These are phyloP conservation scores for Meta bourneti DNA, from an alignment of 2,888 invertebrate species.

Conservation along the genomic window DNA sequence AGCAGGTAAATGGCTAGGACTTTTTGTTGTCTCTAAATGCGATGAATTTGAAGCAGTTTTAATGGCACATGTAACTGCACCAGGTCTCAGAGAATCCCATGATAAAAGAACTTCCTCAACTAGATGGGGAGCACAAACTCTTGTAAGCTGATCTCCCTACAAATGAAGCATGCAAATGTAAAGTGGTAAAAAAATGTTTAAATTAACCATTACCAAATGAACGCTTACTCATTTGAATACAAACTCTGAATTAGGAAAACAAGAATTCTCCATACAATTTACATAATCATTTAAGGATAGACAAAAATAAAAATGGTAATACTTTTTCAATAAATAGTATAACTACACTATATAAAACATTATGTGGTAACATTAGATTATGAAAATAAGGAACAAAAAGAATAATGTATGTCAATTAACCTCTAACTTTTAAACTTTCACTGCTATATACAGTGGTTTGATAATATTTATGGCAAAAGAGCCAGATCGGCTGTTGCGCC, in stretches of 20 bases:
- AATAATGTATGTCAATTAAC: neutral
- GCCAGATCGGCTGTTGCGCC: no score
- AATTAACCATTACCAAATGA: no score
- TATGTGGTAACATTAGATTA: neutral
- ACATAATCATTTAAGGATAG: no score
- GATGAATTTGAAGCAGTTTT: neutral
- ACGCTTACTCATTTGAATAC: no score
- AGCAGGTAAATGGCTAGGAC: neutral
- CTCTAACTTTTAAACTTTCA: neutral
- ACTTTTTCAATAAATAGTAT: no score
- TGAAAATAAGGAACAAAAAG: neutral
- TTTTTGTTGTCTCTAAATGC: neutral
- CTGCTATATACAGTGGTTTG: neutral
- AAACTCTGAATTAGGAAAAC: no score
- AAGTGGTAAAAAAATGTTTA: no score
- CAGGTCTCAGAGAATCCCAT: slow-evolving; percentile 84
- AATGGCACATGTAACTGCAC: slow-evolving; percentile 1
- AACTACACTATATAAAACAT: no score
- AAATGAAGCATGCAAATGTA: slow-evolving; percentile 72
- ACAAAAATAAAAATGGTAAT: no score
- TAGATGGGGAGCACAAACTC: slow-evolving; percentile 91
- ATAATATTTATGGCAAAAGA: no score
- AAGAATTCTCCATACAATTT: no score
- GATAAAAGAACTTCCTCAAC: slow-evolving; percentile 92
- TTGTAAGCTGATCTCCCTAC: slow-evolving; percentile 87